Conservation (phyloP, 1,140 invertebrate species). For the Daktulosphaira vitifoliae region DNA sequence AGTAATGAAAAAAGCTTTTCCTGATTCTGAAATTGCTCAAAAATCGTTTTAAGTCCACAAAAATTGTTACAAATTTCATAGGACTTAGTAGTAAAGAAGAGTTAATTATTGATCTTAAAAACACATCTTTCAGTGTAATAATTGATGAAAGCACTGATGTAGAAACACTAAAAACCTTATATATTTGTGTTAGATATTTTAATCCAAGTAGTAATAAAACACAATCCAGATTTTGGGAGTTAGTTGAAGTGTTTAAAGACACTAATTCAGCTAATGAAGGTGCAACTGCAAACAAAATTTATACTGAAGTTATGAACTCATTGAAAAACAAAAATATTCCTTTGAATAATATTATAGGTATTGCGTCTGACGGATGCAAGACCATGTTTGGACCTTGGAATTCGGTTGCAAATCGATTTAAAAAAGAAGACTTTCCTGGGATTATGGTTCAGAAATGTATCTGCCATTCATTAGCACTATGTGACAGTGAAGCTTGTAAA, state of each 20-base stretch:
- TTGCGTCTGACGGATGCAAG: constrained; percentile 43
- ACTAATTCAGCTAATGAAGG: not conserved
- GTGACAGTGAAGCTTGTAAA: constrained; percentile 39
- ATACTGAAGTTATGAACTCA: no score
- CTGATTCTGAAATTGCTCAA: not conserved
- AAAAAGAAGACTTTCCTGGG: no score
- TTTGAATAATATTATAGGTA: no score
- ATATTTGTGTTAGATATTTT: not conserved
- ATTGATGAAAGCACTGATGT: not conserved
- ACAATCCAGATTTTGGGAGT: not conserved
- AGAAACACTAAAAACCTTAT: not conserved
- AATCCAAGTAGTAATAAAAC: not conserved
- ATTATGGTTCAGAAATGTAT: constrained; percentile 43
- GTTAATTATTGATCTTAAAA: not conserved
- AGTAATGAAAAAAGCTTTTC: not conserved
- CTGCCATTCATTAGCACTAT: constrained; percentile 43
- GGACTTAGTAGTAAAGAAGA: not conserved
- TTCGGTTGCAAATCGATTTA: constrained; percentile 41
- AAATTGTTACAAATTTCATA: not conserved
- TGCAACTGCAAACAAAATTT: not conserved
- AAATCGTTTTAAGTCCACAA: not conserved
- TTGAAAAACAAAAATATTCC: no score
- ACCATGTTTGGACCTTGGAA: constrained; percentile 41
- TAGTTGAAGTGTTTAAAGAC: not conserved
- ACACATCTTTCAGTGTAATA: not conserved